These are phyloP conservation scores for Eospalax fontanierii DNA, from an alignment of 2,797 vertebrate genomes.

Conservation along the genomic window DNA sequence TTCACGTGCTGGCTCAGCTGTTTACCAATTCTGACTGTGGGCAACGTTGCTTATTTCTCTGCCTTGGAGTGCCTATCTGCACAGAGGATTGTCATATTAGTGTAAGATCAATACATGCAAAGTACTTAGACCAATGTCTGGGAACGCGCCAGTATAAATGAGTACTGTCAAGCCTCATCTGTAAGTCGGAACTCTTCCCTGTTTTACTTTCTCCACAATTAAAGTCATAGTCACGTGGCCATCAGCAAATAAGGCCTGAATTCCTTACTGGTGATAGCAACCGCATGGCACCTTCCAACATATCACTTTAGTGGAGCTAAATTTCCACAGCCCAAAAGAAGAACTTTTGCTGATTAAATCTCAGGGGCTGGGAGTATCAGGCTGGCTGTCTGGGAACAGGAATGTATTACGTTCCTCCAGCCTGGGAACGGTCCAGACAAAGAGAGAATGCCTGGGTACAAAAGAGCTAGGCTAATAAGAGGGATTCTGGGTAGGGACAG, in stretches of 20 bases:
- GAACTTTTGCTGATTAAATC: slow-evolving; percentile 18
- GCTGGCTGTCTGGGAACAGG: background rate
- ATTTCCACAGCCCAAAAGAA: background rate
- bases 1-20: background rate
- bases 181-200: background rate
- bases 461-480: background rate
- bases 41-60: background rate
- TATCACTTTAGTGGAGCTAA: background rate
- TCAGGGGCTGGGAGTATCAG: background rate
- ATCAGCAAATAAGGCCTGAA: background rate
- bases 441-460: background rate
- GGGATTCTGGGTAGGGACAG: background rate
- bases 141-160: background rate
- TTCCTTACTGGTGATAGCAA: background rate
- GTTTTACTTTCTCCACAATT: background rate
- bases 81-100: background rate
- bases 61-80: background rate
- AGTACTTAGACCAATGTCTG: background rate
- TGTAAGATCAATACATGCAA: background rate
- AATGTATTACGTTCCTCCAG: background rate
- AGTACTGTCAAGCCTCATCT: background rate
- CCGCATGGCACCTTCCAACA: background rate
- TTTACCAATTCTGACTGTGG: background rate
- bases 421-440: background rate
- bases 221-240: background rate